These are phyloP conservation scores for Temnothorax longispinosus DNA, from an alignment of 1,140 invertebrate species.

Conservation along the genomic window DNA sequence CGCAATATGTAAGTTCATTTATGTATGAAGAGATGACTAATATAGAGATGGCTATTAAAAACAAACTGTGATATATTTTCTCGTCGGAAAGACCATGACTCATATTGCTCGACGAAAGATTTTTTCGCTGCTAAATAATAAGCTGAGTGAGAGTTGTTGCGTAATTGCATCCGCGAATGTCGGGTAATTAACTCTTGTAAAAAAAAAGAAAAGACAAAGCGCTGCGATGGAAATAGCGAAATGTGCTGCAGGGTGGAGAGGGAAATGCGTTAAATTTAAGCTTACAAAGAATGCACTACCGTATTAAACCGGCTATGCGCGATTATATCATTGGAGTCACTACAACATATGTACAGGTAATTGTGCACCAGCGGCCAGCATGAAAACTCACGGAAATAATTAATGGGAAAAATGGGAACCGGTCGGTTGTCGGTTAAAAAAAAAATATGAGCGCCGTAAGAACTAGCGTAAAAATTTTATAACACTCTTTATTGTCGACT, in stretches of 20 bases:
- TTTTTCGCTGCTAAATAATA: conserved; percentile 63
- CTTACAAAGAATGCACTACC: conserved; percentile 22
- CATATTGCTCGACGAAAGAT: conserved; percentile 26
- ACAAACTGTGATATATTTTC: not conserved
- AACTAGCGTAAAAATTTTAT: conserved; percentile 45
- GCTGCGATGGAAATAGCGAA: not conserved
- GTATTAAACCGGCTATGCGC: conserved; percentile 31
- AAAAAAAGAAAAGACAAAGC: conserved; percentile 26
- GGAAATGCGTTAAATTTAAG: conserved; percentile 55
- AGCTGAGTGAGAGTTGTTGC: conserved; percentile 60
- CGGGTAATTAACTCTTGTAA: conserved; percentile 67
- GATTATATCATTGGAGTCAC: conserved; percentile 27
- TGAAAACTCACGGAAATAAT: conserved; percentile 40
- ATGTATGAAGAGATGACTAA: not conserved
- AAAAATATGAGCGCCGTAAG: conserved; percentile 24
- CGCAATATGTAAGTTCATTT: not conserved
- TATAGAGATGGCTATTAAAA: not conserved
- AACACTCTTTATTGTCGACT: not conserved
- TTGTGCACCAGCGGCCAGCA: not conserved
- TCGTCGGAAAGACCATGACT: not conserved
- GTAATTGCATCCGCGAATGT: conserved; percentile 65
- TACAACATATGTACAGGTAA: conserved; percentile 33
- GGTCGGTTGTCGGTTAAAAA: not conserved
- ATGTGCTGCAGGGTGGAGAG: not conserved
- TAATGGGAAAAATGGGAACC: conserved; percentile 34